Evolutionary conservation across 2,888 invertebrate species (phyloP).

Genomic region (Cryptus viduatorius): DNA sequence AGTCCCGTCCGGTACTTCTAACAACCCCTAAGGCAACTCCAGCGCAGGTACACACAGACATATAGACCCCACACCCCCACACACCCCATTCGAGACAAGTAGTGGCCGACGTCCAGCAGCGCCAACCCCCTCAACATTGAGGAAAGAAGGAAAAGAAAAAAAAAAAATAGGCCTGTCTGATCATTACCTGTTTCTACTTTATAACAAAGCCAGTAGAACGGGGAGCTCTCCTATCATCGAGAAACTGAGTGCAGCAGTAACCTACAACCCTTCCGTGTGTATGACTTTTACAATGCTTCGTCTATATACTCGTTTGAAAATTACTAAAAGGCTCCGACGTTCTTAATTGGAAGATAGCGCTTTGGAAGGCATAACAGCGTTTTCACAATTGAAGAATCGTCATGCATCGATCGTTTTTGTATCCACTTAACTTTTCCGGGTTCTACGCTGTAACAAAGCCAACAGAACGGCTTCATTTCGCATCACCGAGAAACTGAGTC

Average conservation of each 20-base stretch:
- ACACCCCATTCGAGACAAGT: conserved; percentile 27
- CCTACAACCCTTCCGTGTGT: not conserved
- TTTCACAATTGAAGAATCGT: too few relatives aligned
- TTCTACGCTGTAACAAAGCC: conserved; percentile 41
- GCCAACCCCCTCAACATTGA: not conserved
- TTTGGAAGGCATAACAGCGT: too few relatives aligned
- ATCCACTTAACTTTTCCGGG: not conserved
- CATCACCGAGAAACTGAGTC: conserved; percentile 14
- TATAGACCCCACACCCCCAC: too few relatives aligned
- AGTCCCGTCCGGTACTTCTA: conserved; percentile 58
- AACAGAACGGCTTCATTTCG: conserved; percentile 2
- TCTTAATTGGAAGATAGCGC: too few relatives aligned
- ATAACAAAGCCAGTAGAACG: conserved; percentile 32
- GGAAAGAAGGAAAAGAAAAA: not conserved
- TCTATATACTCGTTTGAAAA: too few relatives aligned
- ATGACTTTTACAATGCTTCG: too few relatives aligned
- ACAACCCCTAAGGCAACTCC: conserved; percentile 59
- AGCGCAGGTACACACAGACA: conserved; percentile 5
- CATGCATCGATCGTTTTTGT: too few relatives aligned
- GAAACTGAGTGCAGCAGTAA: conserved; percentile 12
- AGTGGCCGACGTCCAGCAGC: conserved; percentile 27
- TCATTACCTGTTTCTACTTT: conserved; percentile 48
- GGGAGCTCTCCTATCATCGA: conserved; percentile 3
- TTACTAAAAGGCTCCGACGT: too few relatives aligned
- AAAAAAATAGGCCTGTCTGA: conserved; percentile 22